phyloP scores from a whole-genome alignment of 2,113 vertebrate genomes.

The Leucosticte australis region DNA sequence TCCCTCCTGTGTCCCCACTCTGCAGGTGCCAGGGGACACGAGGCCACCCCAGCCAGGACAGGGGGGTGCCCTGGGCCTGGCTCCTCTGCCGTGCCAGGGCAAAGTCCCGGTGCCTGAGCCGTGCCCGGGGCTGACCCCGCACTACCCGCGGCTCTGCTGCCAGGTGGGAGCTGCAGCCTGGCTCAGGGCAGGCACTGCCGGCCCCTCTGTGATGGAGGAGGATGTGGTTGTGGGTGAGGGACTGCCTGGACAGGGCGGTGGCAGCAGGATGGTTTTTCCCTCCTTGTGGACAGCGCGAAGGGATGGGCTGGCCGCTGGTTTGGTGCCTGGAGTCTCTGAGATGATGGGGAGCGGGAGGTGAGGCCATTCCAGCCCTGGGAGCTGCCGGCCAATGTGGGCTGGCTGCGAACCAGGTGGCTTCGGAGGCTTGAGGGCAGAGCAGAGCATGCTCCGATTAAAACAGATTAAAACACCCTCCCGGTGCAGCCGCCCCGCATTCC shows the following conservation, averaged over 20 bases:
- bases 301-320: no score
- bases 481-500: neutral
- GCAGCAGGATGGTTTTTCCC: rapidly evolving
- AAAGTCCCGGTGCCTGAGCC: neutral
- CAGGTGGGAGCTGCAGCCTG: rapidly evolving
- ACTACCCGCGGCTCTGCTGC: rapidly evolving
- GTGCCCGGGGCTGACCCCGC: neutral
- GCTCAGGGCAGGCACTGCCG: rapidly evolving
- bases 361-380: neutral
- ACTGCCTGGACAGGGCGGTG: rapidly evolving
- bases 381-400: neutral
- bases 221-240: neutral
- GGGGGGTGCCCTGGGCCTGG: neutral
- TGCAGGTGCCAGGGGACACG: rapidly evolving
- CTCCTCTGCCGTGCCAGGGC: neutral
- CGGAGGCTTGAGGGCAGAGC: neutral
- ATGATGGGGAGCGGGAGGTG: rapidly evolving
- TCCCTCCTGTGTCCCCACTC: rapidly evolving
- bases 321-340: neutral
- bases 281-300: rapidly evolving
- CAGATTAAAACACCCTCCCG: neutral
- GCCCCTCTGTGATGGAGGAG: neutral
- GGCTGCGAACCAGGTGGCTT: neutral
- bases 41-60: rapidly evolving
- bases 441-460: neutral